Evolutionary conservation across 2,797 vertebrate genomes (phyloP).

Genomic region (Cyprinodon diabolis): DNA sequence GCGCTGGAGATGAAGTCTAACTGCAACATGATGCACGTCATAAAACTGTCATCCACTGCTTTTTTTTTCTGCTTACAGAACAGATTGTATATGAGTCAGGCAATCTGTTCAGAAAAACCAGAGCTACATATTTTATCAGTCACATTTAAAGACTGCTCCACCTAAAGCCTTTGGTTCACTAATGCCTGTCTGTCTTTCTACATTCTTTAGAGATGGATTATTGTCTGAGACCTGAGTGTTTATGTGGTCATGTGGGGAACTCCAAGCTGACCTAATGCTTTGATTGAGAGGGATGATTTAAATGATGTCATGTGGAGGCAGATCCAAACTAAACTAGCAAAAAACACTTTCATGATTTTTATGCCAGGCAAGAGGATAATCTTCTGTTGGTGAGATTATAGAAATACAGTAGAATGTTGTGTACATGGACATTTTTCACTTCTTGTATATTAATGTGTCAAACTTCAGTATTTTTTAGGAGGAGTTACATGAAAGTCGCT

Average conservation of each 20-base stretch:
- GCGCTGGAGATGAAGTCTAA: background rate
- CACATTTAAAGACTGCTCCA: constrained; percentile 19
- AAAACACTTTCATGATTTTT: constrained; percentile 2
- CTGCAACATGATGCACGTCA: background rate
- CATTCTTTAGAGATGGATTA: constrained; percentile 43
- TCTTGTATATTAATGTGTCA: background rate
- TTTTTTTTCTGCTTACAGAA: background rate
- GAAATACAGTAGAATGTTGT: no score
- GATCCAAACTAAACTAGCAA: constrained; percentile 7
- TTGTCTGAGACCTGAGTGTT: constrained; percentile 42
- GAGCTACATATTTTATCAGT: constrained; percentile 11
- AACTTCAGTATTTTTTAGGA: background rate
- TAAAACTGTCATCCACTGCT: background rate
- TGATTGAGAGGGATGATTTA: constrained; percentile 21
- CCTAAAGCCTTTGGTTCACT: constrained; percentile 29
- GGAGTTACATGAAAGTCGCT: no score
- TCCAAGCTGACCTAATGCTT: constrained; percentile 57
- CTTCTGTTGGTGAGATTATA: no score
- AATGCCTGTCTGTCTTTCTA: constrained; percentile 12
- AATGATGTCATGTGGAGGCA: constrained; percentile 54
- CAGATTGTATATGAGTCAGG: constrained; percentile 31
- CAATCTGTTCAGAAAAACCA: constrained; percentile 21
- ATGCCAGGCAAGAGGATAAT: no score
- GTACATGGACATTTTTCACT: no score
- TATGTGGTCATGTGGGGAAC: constrained; percentile 48